Evolutionary conservation across 2,113 vertebrate genomes (phyloP).

Genomic region (Eulemur rufifrons): DNA sequence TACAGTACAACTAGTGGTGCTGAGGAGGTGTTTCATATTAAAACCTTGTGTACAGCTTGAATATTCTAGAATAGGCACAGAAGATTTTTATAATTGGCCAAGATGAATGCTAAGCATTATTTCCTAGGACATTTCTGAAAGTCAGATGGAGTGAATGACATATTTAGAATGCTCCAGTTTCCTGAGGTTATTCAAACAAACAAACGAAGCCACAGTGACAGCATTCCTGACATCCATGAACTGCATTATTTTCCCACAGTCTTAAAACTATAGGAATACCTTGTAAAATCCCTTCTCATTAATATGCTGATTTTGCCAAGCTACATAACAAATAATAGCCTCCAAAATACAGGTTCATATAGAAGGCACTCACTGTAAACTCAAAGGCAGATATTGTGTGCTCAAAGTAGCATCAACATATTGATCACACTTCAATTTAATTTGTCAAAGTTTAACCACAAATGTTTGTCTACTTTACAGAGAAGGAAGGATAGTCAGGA

Average conservation of each 20-base stretch:
- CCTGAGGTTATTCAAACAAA: slow-evolving; percentile 26
- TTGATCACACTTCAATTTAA: neutral
- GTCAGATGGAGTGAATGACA: slow-evolving; percentile 49
- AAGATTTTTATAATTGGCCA: neutral
- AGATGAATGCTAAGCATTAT: slow-evolving; percentile 54
- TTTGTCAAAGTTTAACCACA: neutral
- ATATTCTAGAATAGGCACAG: slow-evolving; percentile 36
- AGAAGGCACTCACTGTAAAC: neutral
- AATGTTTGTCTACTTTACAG: neutral
- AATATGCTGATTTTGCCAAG: neutral
- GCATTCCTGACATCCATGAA: slow-evolving; percentile 30
- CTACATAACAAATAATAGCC: neutral
- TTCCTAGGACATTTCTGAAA: slow-evolving; percentile 48
- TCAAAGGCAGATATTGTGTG: neutral
- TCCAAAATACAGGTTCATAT: neutral
- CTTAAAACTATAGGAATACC: neutral
- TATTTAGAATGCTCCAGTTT: slow-evolving; percentile 43
- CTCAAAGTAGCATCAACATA: neutral
- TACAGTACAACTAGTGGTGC: neutral
- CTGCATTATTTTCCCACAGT: neutral
- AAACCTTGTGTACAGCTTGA: neutral
- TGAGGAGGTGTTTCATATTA: neutral
- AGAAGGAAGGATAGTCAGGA: neutral
- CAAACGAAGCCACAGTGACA: neutral
- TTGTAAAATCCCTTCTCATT: neutral